Evolutionary conservation across 2,888 invertebrate species (phyloP).

Genomic region (Platerodrilus igneus): DNA sequence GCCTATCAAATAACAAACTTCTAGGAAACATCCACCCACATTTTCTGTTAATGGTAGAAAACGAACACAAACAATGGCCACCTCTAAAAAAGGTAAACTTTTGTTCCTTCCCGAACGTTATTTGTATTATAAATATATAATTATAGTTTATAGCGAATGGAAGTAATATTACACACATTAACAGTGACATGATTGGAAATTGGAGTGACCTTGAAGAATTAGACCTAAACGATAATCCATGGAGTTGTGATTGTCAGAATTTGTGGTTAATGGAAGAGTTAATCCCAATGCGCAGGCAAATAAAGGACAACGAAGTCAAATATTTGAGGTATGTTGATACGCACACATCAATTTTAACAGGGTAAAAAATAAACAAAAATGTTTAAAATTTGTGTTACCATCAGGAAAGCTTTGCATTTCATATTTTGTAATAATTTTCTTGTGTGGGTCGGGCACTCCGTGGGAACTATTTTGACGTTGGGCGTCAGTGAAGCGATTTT

Average conservation of each 20-base stretch:
- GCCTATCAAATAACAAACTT: slow-evolving; percentile 60
- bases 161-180: slow-evolving; percentile 63
- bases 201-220: slow-evolving; percentile 67
- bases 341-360: no score
- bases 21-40: slow-evolving; percentile 56
- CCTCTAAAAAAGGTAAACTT: slow-evolving; percentile 54
- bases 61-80: slow-evolving; percentile 58
- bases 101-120: slow-evolving; percentile 15
- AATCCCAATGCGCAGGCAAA: no score
- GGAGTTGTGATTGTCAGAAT: slow-evolving; percentile 72
- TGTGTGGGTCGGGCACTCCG: no score
- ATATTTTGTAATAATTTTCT: no score
- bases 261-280: slow-evolving; percentile 67
- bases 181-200: slow-evolving; percentile 55
- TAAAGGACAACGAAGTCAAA: no score
- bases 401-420: no score
- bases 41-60: slow-evolving; percentile 53
- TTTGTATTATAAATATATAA: slow-evolving; percentile 9
- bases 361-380: no score
- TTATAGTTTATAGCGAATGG: slow-evolving; percentile 66
- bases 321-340: no score
- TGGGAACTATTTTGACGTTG: no score
- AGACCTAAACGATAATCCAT: slow-evolving; percentile 67
- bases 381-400: no score
- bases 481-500: no score